phyloP scores from a whole-genome alignment of 1,140 invertebrate species.

The Solenopsis fugax region DNA sequence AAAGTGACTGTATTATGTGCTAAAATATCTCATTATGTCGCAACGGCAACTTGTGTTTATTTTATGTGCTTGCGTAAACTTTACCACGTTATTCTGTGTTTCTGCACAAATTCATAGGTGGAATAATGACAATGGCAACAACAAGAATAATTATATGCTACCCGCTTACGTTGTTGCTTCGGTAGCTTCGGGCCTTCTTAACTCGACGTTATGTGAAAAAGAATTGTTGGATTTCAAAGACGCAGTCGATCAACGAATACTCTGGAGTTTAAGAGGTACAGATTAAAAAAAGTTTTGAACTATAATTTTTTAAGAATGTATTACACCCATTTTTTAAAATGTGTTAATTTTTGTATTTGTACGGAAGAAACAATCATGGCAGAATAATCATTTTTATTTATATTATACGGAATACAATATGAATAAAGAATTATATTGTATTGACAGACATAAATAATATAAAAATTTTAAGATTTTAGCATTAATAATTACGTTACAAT shows the following conservation, averaged over 20 bases:
- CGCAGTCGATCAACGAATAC: conserved; percentile 73
- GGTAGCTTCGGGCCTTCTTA: conserved; percentile 57
- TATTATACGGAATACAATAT: too few species aligned
- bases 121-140: neutral
- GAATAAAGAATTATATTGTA: too few species aligned
- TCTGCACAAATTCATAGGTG: neutral
- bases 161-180: conserved; percentile 79
- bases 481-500: too few species aligned
- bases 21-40: conserved; percentile 16
- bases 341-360: too few species aligned
- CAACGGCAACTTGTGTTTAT: neutral
- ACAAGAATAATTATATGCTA: neutral
- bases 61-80: conserved; percentile 2
- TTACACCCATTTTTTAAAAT: too few species aligned
- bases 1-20: neutral
- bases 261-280: conserved; percentile 83
- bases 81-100: neutral
- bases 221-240: conserved; percentile 75
- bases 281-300: conserved; percentile 41
- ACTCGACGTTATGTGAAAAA: conserved; percentile 72
- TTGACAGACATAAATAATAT: too few species aligned
- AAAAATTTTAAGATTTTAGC: too few species aligned
- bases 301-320: neutral
- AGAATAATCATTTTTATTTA: too few species aligned
- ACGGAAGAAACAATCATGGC: too few species aligned